These are phyloP conservation scores for Drosophila macrospina DNA, from an alignment of 2,888 invertebrate genomes.

Conservation along the genomic window DNA sequence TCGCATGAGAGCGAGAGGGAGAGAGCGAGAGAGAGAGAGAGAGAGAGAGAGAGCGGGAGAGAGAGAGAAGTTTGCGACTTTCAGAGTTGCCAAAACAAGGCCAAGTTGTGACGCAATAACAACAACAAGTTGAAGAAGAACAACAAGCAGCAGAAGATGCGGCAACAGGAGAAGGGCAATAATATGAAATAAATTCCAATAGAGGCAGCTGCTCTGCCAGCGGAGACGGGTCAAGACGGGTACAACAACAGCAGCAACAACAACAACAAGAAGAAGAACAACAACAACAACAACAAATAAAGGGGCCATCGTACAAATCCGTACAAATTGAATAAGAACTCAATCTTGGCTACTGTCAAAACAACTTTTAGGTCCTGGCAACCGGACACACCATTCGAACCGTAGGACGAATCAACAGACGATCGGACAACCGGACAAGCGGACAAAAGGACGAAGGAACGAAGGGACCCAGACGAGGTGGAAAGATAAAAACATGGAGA, in stretches of 20 bases:
- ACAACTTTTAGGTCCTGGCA: constrained; percentile 59
- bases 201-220: constrained; percentile 10
- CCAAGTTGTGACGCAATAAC: constrained; percentile 57
- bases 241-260: background rate
- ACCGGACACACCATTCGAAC: constrained; percentile 40
- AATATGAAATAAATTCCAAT: constrained; percentile 76
- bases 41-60: too few relatives aligned
- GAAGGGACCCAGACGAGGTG: constrained; percentile 19
- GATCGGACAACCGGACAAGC: constrained; percentile 5
- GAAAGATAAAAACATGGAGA: constrained; percentile 49
- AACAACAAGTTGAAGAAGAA: constrained; percentile 20
- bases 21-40: too few relatives aligned
- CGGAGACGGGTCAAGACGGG: constrained; percentile 3
- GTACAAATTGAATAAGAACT: constrained; percentile 79
- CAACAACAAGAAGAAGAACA: background rate
- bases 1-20: too few relatives aligned
- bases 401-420: constrained; percentile 13
- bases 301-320: constrained; percentile 58
- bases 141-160: constrained; percentile 3
- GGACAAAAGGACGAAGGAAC: too few relatives aligned
- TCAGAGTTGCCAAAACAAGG: constrained; percentile 68
- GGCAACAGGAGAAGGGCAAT: constrained; percentile 45
- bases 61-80: constrained; percentile 54
- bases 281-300: constrained; percentile 5
- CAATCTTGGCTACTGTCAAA: constrained; percentile 79